phyloP scores from a whole-genome alignment of 2,888 invertebrate species.

The Lasius platythorax region DNA sequence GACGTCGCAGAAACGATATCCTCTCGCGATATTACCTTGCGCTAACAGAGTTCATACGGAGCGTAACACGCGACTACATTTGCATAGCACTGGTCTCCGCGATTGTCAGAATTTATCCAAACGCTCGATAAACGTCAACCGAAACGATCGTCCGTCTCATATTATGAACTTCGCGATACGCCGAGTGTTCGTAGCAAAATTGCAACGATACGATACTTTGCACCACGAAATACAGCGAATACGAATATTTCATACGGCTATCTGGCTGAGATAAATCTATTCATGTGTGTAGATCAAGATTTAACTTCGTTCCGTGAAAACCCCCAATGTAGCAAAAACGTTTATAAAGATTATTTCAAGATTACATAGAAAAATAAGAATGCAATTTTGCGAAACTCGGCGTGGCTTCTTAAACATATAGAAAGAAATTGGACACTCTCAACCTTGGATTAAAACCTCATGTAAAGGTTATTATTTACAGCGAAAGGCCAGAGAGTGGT shows the following conservation, averaged over 20 bases:
- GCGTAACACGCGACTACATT: slow-evolving; percentile 44
- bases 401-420: background rate
- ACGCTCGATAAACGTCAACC: slow-evolving; percentile 45
- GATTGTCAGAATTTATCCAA: slow-evolving; percentile 44
- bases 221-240: background rate
- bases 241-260: slow-evolving; percentile 30
- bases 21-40: slow-evolving; percentile 60
- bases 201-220: slow-evolving; percentile 28
- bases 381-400: background rate
- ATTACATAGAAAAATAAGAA: background rate
- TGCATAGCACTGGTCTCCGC: slow-evolving; percentile 35
- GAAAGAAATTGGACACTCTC: slow-evolving; percentile 1
- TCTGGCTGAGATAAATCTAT: slow-evolving; percentile 11
- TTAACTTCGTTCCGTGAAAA: background rate
- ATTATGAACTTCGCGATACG: slow-evolving; percentile 36
- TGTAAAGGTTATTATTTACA: slow-evolving; percentile 43
- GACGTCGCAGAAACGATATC: slow-evolving; percentile 61
- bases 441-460: slow-evolving; percentile 34
- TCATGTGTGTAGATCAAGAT: slow-evolving; percentile 1
- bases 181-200: background rate
- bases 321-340: background rate
- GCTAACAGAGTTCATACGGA: slow-evolving; percentile 36
- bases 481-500: background rate
- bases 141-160: slow-evolving; percentile 42
- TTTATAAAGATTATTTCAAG: slow-evolving; percentile 34